These are phyloP conservation scores for Epicampocera succincta DNA, from an alignment of 2,888 invertebrate species.

Conservation along the genomic window DNA sequence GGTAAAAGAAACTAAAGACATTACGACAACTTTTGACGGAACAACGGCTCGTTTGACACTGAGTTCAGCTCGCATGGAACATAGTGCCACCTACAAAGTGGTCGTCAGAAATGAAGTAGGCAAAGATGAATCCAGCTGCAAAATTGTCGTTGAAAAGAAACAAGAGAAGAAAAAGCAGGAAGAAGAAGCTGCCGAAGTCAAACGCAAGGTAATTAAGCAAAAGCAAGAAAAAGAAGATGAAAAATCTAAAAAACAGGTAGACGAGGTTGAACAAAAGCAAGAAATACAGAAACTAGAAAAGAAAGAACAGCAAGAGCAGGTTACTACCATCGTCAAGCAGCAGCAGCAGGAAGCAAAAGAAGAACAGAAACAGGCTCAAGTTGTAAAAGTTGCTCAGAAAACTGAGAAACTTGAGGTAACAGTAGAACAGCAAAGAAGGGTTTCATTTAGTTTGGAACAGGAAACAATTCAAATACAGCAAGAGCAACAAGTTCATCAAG, in stretches of 20 bases:
- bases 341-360: not conserved
- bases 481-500: conserved; percentile 16
- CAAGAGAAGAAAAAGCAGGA: conserved; percentile 83
- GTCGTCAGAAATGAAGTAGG: conserved; percentile 95
- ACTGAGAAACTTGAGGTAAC: conserved; percentile 40
- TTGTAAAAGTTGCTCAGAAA: conserved; percentile 30
- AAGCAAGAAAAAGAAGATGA: conserved; percentile 73
- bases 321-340: conserved; percentile 7
- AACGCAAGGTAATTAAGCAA: conserved; percentile 81
- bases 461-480: conserved; percentile 25
- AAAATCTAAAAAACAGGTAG: conserved; percentile 42
- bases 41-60: conserved; percentile 90
- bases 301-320: conserved; percentile 39
- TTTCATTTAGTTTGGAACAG: conserved; percentile 63
- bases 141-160: conserved; percentile 88
- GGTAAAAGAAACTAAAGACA: conserved; percentile 89
- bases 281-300: conserved; percentile 28
- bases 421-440: conserved; percentile 56
- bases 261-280: conserved; percentile 30
- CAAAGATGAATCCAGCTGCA: conserved; percentile 92
- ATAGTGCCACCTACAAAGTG: conserved; percentile 91
- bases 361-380: conserved; percentile 10
- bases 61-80: conserved; percentile 88
- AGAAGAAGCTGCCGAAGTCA: conserved; percentile 80
- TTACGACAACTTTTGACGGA: conserved; percentile 92